phyloP scores from a whole-genome alignment of 2,888 invertebrate genomes.

The Hyles lineata region DNA sequence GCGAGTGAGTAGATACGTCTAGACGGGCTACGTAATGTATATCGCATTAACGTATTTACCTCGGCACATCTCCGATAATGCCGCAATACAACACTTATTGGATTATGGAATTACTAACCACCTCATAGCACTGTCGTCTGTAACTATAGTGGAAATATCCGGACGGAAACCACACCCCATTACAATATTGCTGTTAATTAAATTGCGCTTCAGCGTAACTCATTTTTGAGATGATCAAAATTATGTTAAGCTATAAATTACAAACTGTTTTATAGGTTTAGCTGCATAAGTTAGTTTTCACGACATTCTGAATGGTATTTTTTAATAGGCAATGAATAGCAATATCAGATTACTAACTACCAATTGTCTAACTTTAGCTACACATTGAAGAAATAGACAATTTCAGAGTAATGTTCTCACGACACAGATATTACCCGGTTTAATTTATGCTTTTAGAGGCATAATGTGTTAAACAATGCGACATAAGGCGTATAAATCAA shows the following conservation, averaged over 20 bases:
- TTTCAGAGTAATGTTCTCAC: neutral
- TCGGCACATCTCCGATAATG: constrained; percentile 7
- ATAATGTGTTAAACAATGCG: constrained; percentile 12
- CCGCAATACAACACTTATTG: constrained; percentile 20
- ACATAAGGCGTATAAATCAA: constrained; percentile 27
- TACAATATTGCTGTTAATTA: constrained; percentile 1
- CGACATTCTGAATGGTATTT: no score
- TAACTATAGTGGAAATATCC: neutral
- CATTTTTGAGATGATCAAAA: neutral
- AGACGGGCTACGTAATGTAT: constrained; percentile 11
- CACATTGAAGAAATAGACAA: neutral
- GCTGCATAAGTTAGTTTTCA: no score
- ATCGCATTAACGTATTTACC: constrained; percentile 19
- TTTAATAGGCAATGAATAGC: no score
- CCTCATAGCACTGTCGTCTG: neutral
- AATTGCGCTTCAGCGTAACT: neutral
- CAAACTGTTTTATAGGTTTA: no score
- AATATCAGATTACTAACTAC: neutral
- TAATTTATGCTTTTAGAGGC: constrained; percentile 1
- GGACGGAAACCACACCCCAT: neutral
- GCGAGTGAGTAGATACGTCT: constrained; percentile 38
- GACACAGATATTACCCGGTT: neutral
- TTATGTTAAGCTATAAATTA: no score
- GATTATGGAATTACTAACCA: constrained; percentile 19
- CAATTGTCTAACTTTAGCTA: no score